Conservation (phyloP, 2,888 invertebrate species). For the Chorisops tibialis region DNA sequence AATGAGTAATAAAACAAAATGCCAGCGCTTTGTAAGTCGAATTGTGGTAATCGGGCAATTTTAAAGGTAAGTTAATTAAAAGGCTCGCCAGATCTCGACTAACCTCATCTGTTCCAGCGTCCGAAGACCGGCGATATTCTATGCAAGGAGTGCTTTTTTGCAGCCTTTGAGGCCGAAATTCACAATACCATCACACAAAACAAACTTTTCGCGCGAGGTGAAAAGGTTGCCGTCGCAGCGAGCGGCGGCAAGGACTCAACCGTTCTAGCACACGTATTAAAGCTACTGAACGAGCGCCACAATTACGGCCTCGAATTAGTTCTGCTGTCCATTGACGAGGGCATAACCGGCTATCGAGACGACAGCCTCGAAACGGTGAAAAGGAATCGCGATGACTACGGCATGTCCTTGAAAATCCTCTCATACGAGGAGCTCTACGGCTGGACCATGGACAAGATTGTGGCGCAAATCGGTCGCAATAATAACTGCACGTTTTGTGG, state of each 20-base stretch:
- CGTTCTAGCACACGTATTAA: conserved; percentile 90
- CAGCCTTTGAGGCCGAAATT: conserved; percentile 91
- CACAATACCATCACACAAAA: conserved; percentile 84
- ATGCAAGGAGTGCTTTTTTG: conserved; percentile 92
- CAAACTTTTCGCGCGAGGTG: conserved; percentile 75
- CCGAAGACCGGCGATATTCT: conserved; percentile 89
- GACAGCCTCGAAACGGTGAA: conserved; percentile 96
- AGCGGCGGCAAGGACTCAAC: conserved; percentile 97
- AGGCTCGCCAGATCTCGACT: not conserved
- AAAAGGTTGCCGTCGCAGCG: conserved; percentile 89
- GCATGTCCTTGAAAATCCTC: conserved; percentile 87
- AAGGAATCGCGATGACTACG: conserved; percentile 89
- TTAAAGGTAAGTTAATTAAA: conserved; percentile 69
- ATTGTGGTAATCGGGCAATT: conserved; percentile 72
- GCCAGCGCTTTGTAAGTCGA: conserved; percentile 66
- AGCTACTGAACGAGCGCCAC: conserved; percentile 84
- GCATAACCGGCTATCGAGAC: conserved; percentile 93
- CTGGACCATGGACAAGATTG: conserved; percentile 99
- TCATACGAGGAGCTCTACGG: conserved; percentile 97
- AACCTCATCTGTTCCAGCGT: conserved; percentile 57
- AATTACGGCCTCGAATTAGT: conserved; percentile 86
- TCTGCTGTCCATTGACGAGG: conserved; percentile 96
- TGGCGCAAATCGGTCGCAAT: conserved; percentile 76
- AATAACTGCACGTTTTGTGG: conserved; percentile 98
- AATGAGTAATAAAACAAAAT: conserved; percentile 53